phyloP scores from a whole-genome alignment of 2,797 vertebrate genomes.

The Poecilia picta region DNA sequence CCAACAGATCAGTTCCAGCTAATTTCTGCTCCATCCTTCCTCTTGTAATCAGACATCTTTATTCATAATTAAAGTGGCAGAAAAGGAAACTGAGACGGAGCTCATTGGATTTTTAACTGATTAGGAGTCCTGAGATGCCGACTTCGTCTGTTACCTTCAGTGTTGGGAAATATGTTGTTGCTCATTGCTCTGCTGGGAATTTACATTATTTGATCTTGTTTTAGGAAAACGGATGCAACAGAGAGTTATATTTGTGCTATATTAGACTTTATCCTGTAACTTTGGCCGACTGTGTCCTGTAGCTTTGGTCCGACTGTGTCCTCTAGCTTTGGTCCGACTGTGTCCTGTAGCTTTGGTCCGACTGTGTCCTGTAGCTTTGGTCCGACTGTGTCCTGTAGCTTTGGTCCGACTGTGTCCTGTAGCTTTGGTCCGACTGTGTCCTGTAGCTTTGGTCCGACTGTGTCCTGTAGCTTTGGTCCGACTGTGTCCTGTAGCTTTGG shows the following conservation, averaged over 20 bases:
- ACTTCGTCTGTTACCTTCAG: neutral
- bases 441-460: neutral
- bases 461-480: too few relatives aligned
- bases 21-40: slow-evolving; percentile 64
- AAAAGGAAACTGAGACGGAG: slow-evolving; percentile 49
- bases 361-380: too few relatives aligned
- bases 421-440: too few relatives aligned
- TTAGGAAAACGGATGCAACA: neutral
- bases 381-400: too few relatives aligned
- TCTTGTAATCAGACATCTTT: slow-evolving; percentile 67
- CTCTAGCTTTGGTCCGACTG: too few relatives aligned
- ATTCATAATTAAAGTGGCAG: slow-evolving; percentile 68
- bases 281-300: too few relatives aligned
- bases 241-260: neutral
- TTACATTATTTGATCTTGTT: neutral
- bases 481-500: too few relatives aligned
- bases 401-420: too few relatives aligned
- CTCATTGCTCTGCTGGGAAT: neutral
- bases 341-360: too few relatives aligned
- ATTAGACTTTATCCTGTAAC: neutral
- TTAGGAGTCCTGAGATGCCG: slow-evolving; percentile 20
- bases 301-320: too few relatives aligned
- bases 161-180: neutral
- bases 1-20: slow-evolving; percentile 20
- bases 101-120: slow-evolving; percentile 39